Conservation (phyloP, 2,113 vertebrate genomes). For the Collichthys lucidus region DNA sequence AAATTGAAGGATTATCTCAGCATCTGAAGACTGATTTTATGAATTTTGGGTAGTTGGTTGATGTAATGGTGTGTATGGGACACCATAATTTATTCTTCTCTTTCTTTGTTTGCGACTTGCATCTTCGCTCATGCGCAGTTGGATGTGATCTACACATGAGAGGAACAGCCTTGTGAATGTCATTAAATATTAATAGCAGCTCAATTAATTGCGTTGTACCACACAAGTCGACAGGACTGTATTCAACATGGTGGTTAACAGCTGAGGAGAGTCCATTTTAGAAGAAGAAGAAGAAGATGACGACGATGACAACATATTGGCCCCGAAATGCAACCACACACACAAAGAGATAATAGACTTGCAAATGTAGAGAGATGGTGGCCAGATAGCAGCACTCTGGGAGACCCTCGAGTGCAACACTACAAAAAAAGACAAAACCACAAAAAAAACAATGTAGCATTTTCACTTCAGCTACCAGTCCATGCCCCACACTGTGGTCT, state of each 20-base stretch:
- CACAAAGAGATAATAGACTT: too few species aligned
- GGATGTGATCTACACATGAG: not conserved
- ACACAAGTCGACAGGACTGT: not conserved
- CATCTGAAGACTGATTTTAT: not conserved
- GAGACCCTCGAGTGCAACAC: too few species aligned
- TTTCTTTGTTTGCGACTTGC: not conserved
- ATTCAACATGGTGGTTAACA: not conserved
- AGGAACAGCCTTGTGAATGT: not conserved
- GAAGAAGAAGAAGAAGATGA: too few species aligned
- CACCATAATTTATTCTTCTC: not conserved
- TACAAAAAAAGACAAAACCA: too few species aligned
- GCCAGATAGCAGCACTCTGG: too few species aligned
- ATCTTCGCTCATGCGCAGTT: not conserved
- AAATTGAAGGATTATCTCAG: not conserved
- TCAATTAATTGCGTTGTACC: constrained; percentile 14
- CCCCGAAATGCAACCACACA: too few species aligned
- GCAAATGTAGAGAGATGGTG: too few species aligned
- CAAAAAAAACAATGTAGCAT: too few species aligned
- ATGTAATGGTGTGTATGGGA: not conserved
- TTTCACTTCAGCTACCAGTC: too few species aligned
- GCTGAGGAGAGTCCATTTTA: not conserved
- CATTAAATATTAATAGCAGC: constrained; percentile 39
- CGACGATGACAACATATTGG: too few species aligned
- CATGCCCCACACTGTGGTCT: too few species aligned
- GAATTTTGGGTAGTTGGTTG: not conserved